These are phyloP conservation scores for Oenanthe oenanthe DNA, from an alignment of 2,113 vertebrate genomes.

Conservation along the genomic window DNA sequence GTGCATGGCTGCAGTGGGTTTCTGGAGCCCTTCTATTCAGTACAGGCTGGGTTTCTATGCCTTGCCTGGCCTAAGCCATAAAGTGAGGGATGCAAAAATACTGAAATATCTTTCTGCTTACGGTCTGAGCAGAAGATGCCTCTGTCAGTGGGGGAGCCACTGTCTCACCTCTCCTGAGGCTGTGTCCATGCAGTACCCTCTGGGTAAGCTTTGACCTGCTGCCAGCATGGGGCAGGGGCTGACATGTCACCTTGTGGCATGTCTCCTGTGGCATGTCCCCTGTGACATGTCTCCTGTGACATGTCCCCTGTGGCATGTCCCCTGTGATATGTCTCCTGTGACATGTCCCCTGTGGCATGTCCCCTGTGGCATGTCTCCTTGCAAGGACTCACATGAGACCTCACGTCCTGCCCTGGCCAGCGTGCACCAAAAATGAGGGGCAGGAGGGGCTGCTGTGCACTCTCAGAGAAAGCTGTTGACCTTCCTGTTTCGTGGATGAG, in stretches of 20 bases:
- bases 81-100: background rate
- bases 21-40: background rate
- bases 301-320: too few relatives aligned
- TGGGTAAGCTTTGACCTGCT: background rate
- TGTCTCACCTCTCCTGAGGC: background rate
- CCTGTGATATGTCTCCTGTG: too few relatives aligned
- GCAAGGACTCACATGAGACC: background rate
- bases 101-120: background rate
- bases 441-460: background rate
- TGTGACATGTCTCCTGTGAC: background rate
- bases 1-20: background rate
- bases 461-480: background rate
- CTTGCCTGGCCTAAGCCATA: rapidly evolving
- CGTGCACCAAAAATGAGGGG: rapidly evolving
- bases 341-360: background rate
- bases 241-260: background rate
- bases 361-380: background rate
- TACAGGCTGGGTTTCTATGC: background rate
- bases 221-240: background rate
- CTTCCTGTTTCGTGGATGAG: background rate
- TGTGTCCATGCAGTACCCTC: background rate
- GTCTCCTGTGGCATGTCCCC: background rate
- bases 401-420: background rate
- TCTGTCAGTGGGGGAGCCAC: background rate
- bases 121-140: background rate